Base-by-base conservation (phyloP, 2,888 invertebrate genomes). In the Gymnosoma rotundatum region DNA sequence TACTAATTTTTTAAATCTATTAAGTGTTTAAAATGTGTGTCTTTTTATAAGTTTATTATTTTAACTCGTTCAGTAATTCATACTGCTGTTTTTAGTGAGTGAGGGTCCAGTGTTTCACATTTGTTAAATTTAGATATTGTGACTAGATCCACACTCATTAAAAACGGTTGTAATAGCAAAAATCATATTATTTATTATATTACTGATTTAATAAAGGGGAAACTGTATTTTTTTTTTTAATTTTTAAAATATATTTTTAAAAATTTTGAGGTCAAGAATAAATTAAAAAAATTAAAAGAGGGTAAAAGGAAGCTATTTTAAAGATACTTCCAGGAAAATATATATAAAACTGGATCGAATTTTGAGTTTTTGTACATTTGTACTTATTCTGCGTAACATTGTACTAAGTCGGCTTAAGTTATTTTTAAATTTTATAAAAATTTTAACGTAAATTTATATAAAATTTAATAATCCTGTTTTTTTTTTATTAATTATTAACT, bases 91-190 rank as follows among this genome's bases (percentile, higher is more conserved):
- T 91, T 91, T 89, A 92, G 92, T 92, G 92, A 90, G 92, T 92
- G 92, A 90, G 92, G 92, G 91, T 91, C 91, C 92, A 92, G 92
- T 92, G 92, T 91, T 89, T 92, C 92, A 92, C 92, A 92, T 91
- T 89, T 87, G 87, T 80, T 79, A 54, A 70, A 54, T 80, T 84
- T 86, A 86, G 87, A 88, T 88, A 88, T 89, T 92, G 92, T 92
- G 92, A 92, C 92, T 92, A 92, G 92, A 92, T 92, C 92, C 92
- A 92, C 92, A 92, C 92, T 92, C 92, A 92, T 92, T 92, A 92
- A 92, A 90, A 92, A 92, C 92, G 92, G 90, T 88, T 89, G 91
- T 90, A 88, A 86, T 85, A 84, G 87, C 90, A 87, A 50, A 32
- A 78, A 16, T 48, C n/a, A 48, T 48, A n/a, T 48, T 16, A 16